A percentile compares a stretch with the other conserved stretches of the same genome.
phyloP scores from a whole-genome alignment of 2,888 invertebrate species.

The Pardosa pseudoannulata region DNA sequence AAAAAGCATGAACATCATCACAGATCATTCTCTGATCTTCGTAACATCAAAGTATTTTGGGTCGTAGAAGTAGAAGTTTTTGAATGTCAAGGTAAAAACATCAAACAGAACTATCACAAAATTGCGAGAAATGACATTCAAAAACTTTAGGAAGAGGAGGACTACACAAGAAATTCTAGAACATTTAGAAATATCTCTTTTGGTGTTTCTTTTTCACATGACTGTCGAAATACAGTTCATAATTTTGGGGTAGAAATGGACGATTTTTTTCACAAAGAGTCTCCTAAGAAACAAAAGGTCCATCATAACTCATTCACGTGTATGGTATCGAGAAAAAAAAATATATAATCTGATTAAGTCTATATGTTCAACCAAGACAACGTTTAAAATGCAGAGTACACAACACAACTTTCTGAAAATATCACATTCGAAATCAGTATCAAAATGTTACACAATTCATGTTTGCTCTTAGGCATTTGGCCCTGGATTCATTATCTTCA shows the following conservation, averaged over 20 bases:
- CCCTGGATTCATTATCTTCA: no score
- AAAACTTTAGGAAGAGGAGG: slow-evolving; percentile 5
- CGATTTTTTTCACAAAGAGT: no score
- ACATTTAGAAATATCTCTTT: neutral
- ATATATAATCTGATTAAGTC: no score
- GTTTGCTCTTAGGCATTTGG: no score
- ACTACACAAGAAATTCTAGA: neutral
- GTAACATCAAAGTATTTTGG: neutral
- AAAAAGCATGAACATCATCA: neutral
- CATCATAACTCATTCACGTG: no score
- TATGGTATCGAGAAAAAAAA: no score
- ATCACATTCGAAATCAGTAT: no score
- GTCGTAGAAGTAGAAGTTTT: slow-evolving; percentile 6
- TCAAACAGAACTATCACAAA: slow-evolving; percentile 63
- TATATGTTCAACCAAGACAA: no score
- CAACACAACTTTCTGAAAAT: no score
- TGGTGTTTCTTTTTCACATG: neutral
- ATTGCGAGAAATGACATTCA: slow-evolving; percentile 50
- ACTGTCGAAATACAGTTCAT: neutral
- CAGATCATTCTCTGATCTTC: neutral
- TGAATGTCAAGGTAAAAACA: slow-evolving; percentile 43
- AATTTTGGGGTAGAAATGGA: neutral
- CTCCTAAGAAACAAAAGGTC: no score
- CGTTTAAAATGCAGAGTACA: no score
- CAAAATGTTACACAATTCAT: no score